These are phyloP conservation scores for Macroteleia sp. DNA, from an alignment of 2,888 invertebrate species.

Conservation along the genomic window DNA sequence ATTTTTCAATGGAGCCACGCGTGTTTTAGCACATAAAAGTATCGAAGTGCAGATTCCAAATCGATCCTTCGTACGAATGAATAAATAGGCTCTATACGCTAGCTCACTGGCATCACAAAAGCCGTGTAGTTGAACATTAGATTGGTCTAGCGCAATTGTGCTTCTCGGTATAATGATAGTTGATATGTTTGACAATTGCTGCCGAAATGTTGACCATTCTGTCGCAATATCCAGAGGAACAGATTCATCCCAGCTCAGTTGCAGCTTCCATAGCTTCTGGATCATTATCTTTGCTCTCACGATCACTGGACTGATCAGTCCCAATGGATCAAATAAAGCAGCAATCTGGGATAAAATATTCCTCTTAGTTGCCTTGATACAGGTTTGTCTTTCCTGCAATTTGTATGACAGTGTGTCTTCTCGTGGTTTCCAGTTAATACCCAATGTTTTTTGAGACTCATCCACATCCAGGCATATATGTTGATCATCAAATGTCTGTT, in stretches of 20 bases:
- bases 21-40: slow-evolving; percentile 49
- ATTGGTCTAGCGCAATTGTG: neutral
- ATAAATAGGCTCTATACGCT: neutral
- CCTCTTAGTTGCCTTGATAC: slow-evolving; percentile 29
- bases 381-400: too few relatives aligned
- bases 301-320: neutral
- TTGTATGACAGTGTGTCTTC: slow-evolving; percentile 16
- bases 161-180: neutral
- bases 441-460: slow-evolving; percentile 39
- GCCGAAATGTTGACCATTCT: neutral
- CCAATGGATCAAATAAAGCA: slow-evolving; percentile 48
- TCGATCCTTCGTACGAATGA: neutral
- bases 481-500: neutral
- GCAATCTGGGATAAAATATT: slow-evolving; percentile 46
- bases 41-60: neutral
- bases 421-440: slow-evolving; percentile 32
- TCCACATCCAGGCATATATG: slow-evolving; percentile 11
- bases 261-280: neutral
- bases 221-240: neutral
- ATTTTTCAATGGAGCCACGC: slow-evolving; percentile 55
- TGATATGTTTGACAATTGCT: neutral
- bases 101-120: neutral
- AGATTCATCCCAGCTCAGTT: slow-evolving; percentile 13
- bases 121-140: neutral
- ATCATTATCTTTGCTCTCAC: neutral